These are phyloP conservation scores for Epinotia brunnichana DNA, from an alignment of 2,888 invertebrate genomes.

Conservation along the genomic window DNA sequence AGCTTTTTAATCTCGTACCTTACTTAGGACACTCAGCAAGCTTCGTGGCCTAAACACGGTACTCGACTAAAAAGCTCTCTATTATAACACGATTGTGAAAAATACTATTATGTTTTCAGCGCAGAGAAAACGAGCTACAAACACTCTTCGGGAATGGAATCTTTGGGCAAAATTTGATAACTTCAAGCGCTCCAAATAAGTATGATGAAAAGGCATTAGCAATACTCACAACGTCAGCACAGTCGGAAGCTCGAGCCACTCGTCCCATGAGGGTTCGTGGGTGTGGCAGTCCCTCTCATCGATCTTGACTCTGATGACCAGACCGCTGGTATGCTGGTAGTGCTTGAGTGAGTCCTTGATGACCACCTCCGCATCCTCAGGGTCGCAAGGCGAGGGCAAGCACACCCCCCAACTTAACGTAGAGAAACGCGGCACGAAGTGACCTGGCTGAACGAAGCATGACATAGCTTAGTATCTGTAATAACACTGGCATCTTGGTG, in stretches of 20 bases:
- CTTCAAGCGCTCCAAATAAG: too few species aligned
- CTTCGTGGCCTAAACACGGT: too few species aligned
- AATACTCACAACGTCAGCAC: slow-evolving; percentile 72
- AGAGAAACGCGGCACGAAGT: slow-evolving; percentile 88
- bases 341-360: slow-evolving; percentile 84
- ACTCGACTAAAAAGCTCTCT: too few species aligned
- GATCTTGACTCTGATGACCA: slow-evolving; percentile 85
- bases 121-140: too few species aligned
- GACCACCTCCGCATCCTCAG: slow-evolving; percentile 83
- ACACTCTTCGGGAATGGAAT: too few species aligned
- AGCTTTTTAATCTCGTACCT: too few species aligned
- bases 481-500: too few species aligned
- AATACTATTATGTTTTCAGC: too few species aligned
- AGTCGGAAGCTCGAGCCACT: slow-evolving; percentile 71
- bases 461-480: slow-evolving; percentile 56
- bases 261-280: slow-evolving; percentile 71
- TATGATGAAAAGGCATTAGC: too few species aligned
- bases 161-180: too few species aligned
- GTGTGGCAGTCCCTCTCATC: slow-evolving; percentile 86
- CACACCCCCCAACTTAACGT: slow-evolving; percentile 89
- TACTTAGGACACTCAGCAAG: too few species aligned
- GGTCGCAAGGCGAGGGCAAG: slow-evolving; percentile 85
- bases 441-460: slow-evolving; percentile 85
- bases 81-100: too few species aligned
- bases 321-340: slow-evolving; percentile 84